Evolutionary conservation across 2,797 vertebrate species (phyloP), one percentile per base, ranked within the genome.

Genomic region (Lophius americanus): DNA sequence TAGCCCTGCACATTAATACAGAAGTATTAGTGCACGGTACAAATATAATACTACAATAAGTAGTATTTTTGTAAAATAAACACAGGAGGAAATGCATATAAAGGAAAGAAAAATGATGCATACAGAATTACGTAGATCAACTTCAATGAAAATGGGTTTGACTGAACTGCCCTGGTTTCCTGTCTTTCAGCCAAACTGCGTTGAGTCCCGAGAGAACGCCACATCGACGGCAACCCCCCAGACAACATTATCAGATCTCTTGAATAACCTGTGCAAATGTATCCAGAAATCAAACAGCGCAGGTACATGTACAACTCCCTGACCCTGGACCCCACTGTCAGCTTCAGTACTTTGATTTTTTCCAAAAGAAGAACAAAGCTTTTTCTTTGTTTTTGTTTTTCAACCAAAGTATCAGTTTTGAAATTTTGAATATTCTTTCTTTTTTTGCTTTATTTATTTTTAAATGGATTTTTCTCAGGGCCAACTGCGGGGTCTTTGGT

Each of bases 141-240:
- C 6, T 6, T 32, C 7, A 9, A 9, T 49, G 2, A 46, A 23
- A 49, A 6, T 23, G 6, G 13, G 8, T 2, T 41, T 9, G 4
- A 12, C 37, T 70, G 11, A 67, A 48, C n/a, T 5, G 6, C n/a
- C 10, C 2, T 44, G 5, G 11, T 62, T 38, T 70, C 1, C 69
- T 69, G 7, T 69, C 6, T 61, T 83, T 65, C 72, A 90, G 87
- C 0, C 0, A 0, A 41, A 35, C 33, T 91, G 87, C 32, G 0
- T 4, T 0, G n/a, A 7, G 1, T 0, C 48, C 0, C 12, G 60
- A 0, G 2, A 60, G 47, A 0, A 14, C 0, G 1, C 32, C 52
- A 4, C 0, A 0, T 0, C 23, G 10, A 2, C 42, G 0, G 2
- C 0, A 23, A 1, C 23, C 1, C 1, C 1, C 1, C 33, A 4